A percentile compares a stretch with the other conserved stretches of the same genome.
Evolutionary conservation across 2,113 vertebrate species (phyloP).

Genomic region (Hemichromis elongatus): DNA sequence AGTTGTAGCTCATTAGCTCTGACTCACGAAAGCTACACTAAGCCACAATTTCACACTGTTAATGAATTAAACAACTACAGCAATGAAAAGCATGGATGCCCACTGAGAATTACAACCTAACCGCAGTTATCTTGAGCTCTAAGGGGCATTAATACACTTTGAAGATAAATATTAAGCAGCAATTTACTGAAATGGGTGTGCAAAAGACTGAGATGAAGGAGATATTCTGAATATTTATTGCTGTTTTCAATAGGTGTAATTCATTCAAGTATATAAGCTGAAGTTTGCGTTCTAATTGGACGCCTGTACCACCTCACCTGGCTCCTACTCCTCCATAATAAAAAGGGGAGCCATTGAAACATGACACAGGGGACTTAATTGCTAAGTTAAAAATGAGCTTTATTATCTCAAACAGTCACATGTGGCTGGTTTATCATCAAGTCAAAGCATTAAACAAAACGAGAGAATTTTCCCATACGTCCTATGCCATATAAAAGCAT

Average conservation of each 20-base stretch:
- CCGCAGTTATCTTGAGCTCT: rapidly evolving
- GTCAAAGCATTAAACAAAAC: not conserved
- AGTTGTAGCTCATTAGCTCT: not conserved
- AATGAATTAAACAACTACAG: not conserved
- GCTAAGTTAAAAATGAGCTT: not conserved
- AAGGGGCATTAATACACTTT: not conserved
- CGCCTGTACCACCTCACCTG: not conserved
- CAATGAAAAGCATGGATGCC: not conserved
- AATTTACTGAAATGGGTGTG: not conserved
- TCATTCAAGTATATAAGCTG: not conserved
- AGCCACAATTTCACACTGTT: not conserved
- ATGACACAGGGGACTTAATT: not conserved
- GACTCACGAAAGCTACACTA: not conserved
- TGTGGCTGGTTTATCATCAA: not conserved
- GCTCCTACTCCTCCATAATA: not conserved
- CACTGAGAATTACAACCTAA: not conserved
- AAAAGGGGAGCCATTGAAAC: not conserved
- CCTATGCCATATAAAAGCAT: not conserved
- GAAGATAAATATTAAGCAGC: not conserved
- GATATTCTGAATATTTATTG: not conserved
- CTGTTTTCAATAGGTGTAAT: not conserved
- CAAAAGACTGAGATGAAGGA: not conserved
- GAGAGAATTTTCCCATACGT: not conserved
- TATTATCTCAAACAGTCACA: not conserved
- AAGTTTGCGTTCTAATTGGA: not conserved